phyloP scores from a whole-genome alignment of 2,113 vertebrate species.

The Pantherophis guttatus region DNA sequence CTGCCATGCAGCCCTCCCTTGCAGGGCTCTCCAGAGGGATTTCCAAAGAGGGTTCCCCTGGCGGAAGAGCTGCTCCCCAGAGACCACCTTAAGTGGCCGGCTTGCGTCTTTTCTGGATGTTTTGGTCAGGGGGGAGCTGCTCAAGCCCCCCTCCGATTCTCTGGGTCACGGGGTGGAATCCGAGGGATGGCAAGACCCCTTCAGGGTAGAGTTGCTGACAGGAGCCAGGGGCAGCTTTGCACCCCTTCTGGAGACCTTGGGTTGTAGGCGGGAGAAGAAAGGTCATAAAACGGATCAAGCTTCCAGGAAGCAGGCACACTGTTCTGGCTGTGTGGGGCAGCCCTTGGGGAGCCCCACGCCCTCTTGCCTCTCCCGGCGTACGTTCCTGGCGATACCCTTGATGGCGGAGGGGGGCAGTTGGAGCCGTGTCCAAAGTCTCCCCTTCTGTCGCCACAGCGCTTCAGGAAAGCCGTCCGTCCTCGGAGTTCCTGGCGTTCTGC shows the following conservation, averaged over 20 bases:
- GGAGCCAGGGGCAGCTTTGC: background rate
- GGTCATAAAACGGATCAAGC: background rate
- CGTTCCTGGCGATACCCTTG: background rate
- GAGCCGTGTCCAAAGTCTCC: background rate
- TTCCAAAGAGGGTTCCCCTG: background rate
- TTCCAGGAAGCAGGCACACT: background rate
- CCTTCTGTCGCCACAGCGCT: slow-evolving; percentile 62
- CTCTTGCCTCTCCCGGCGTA: background rate
- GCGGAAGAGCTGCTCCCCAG: too few species aligned
- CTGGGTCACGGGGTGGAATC: background rate
- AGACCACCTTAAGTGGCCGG: background rate
- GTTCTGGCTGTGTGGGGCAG: background rate
- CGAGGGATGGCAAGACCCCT: background rate
- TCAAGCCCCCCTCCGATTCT: background rate
- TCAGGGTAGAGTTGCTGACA: background rate
- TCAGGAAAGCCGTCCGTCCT: slow-evolving; percentile 75
- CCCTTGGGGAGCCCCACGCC: too few species aligned
- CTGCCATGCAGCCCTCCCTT: too few species aligned
- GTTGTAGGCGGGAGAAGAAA: too few species aligned
- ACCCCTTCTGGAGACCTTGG: background rate
- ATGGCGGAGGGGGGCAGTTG: background rate
- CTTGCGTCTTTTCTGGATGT: background rate
- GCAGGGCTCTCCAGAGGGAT: background rate
- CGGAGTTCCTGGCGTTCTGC: slow-evolving; percentile 75
- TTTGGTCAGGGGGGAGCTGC: background rate